Percentiles rank a stretch among this genome's conserved stretches.
These are phyloP conservation scores for Liposcelis brunnea DNA, from an alignment of 2,888 invertebrate species.

Conservation along the genomic window DNA sequence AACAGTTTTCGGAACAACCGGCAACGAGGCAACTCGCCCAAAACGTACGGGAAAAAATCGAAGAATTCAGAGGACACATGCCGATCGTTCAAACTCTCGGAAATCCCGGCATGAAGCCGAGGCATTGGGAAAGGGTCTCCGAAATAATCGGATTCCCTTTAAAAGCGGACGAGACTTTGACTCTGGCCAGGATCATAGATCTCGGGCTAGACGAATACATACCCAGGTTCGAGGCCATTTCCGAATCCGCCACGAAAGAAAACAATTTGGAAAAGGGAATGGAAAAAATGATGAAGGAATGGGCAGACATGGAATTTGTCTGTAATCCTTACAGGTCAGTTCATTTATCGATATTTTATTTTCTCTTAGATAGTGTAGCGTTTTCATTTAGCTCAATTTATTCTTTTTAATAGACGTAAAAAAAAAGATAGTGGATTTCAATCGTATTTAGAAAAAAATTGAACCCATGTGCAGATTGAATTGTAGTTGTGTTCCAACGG, in stretches of 20 bases:
- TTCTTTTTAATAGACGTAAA: too few relatives aligned
- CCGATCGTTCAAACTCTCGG: slow-evolving; percentile 86
- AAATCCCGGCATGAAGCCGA: slow-evolving; percentile 80
- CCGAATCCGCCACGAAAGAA: slow-evolving; percentile 91
- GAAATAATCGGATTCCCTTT: slow-evolving; percentile 91
- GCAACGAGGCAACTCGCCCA: slow-evolving; percentile 53
- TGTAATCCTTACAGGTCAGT: slow-evolving; percentile 51
- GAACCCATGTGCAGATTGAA: too few relatives aligned
- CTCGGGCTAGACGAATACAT: slow-evolving; percentile 79
- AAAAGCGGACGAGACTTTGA: slow-evolving; percentile 61
- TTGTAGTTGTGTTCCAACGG: too few relatives aligned
- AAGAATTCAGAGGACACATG: slow-evolving; percentile 72
- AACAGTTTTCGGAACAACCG: slow-evolving; percentile 61
- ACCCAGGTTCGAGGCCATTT: slow-evolving; percentile 75
- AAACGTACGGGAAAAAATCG: slow-evolving; percentile 51
- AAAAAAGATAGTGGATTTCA: too few relatives aligned
- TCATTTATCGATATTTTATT: background rate
- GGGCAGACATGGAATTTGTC: slow-evolving; percentile 63
- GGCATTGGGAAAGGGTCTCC: slow-evolving; percentile 90
- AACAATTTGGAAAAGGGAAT: slow-evolving; percentile 80
- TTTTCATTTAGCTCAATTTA: background rate
- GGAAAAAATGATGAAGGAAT: slow-evolving; percentile 78
- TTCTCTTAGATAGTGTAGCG: too few relatives aligned
- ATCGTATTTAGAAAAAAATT: too few relatives aligned
- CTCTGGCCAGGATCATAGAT: slow-evolving; percentile 67